Evolutionary conservation across 2,113 vertebrate genomes (phyloP).

Genomic region (Empidonax traillii): DNA sequence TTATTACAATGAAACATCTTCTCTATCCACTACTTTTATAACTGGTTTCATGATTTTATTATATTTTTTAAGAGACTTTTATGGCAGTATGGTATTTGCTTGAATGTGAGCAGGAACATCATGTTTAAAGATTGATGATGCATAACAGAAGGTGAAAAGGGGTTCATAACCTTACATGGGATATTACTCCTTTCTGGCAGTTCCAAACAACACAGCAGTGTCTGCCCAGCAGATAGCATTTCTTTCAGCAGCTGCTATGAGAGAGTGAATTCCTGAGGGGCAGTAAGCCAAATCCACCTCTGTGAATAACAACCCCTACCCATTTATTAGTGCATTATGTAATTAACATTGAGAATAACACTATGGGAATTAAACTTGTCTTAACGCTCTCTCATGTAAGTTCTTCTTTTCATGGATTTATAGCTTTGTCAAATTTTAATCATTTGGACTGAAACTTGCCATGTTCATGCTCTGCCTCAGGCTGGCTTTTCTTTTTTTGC

Average conservation of each 20-base stretch:
- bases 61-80: neutral
- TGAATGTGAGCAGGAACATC: neutral
- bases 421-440: slow-evolving; percentile 36
- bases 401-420: slow-evolving; percentile 31
- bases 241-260: slow-evolving; percentile 37
- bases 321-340: slow-evolving; percentile 26
- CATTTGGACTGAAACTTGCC: neutral
- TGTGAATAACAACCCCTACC: slow-evolving; percentile 11
- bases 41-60: neutral
- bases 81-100: neutral
- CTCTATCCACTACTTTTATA: slow-evolving; percentile 1
- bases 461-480: neutral
- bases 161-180: slow-evolving; percentile 22
- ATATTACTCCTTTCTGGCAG: neutral
- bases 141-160: slow-evolving; percentile 21
- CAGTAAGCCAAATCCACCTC: slow-evolving; percentile 19
- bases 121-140: slow-evolving; percentile 44
- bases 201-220: slow-evolving; percentile 12
- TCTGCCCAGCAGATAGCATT: slow-evolving; percentile 40
- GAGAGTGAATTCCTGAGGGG: slow-evolving; percentile 13
- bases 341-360: slow-evolving; percentile 39
- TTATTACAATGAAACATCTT: slow-evolving; percentile 19
- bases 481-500: neutral
- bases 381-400: neutral
- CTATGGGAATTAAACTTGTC: slow-evolving; percentile 12